Conservation (phyloP, 2,797 vertebrate species). For the Clarias platycephalus region DNA sequence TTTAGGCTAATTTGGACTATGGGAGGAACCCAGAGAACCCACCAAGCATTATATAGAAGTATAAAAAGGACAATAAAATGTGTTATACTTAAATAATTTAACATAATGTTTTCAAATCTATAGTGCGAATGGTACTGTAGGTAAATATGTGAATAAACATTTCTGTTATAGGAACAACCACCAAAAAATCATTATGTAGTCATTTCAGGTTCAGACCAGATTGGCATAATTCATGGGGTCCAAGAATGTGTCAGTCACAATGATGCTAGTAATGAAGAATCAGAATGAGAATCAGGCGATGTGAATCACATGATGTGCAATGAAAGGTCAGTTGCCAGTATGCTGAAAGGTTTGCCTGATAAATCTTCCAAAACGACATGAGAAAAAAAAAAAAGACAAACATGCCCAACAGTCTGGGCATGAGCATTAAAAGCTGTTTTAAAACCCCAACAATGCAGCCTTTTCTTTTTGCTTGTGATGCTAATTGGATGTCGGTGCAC, state of each 20-base stretch:
- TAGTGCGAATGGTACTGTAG: not conserved
- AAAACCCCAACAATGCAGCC: not conserved
- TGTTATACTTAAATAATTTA: not conserved
- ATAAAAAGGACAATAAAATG: not conserved
- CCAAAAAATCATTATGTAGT: not conserved
- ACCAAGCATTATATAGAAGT: not conserved
- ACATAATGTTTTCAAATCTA: not conserved
- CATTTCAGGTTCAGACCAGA: not conserved
- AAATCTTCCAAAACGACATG: not conserved
- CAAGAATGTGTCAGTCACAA: not conserved
- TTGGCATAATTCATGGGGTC: not conserved
- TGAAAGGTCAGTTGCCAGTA: not conserved
- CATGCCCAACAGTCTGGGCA: not conserved
- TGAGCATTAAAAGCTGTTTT: not conserved
- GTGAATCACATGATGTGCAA: not conserved
- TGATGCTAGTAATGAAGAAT: not conserved
- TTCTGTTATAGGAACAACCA: not conserved
- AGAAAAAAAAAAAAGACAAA: not conserved
- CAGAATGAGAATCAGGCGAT: not conserved
- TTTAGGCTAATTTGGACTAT: no score
- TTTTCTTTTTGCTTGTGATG: not conserved
- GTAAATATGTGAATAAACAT: constrained; percentile 2
- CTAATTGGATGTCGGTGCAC: not conserved
- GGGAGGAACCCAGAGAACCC: not conserved
- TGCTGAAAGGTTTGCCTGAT: not conserved